Conservation (phyloP, 2,888 invertebrate species). For the Acrobasis repandana region DNA sequence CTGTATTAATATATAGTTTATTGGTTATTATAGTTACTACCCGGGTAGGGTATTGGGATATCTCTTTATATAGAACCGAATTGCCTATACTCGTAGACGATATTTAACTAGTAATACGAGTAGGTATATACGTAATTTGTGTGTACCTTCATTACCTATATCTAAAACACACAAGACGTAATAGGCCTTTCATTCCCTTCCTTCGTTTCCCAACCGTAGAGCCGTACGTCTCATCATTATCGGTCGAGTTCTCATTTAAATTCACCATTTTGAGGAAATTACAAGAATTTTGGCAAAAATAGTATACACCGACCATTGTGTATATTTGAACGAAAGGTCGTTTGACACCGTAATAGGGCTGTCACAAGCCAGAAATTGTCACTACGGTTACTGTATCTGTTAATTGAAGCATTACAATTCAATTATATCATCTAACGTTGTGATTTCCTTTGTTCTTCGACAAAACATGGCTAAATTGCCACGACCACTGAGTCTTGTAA, state of each 20-base stretch:
- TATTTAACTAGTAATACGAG: too few relatives aligned
- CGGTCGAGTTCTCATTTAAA: conserved; percentile 1
- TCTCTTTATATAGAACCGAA: too few relatives aligned
- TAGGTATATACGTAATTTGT: too few relatives aligned
- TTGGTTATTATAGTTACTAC: too few relatives aligned
- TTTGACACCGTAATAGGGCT: conserved; percentile 7
- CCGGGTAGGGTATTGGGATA: too few relatives aligned
- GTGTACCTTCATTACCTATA: too few relatives aligned
- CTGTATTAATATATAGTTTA: too few relatives aligned
- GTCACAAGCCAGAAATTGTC: not conserved
- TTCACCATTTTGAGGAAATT: not conserved
- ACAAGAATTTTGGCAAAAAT: not conserved
- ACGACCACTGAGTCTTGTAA: not conserved
- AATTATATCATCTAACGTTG: conserved; percentile 3
- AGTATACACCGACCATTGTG: not conserved
- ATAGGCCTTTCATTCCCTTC: too few relatives aligned
- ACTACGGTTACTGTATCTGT: not conserved
- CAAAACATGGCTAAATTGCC: not conserved
- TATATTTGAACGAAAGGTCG: not conserved
- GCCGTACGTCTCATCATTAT: not conserved
- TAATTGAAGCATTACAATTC: conserved; percentile 5
- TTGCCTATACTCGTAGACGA: too few relatives aligned
- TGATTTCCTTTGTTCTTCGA: conserved; percentile 10
- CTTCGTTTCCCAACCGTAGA: not conserved
- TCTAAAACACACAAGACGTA: not conserved